Evolutionary conservation across 2,113 vertebrate genomes (phyloP).

Genomic region (Tyrannus savana): DNA sequence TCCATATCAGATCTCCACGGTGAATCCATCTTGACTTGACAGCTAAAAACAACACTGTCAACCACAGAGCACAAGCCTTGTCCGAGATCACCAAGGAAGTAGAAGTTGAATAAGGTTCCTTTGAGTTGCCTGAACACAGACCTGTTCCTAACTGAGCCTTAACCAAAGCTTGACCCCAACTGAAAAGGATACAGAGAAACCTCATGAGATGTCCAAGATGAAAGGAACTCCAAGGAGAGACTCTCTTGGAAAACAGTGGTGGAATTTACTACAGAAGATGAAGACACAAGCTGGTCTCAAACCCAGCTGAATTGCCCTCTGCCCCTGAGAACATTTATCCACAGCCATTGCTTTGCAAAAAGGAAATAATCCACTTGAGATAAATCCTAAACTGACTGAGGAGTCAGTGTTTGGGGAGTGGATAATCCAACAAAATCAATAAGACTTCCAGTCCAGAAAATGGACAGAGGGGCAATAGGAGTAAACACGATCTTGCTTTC

Average conservation of each 20-base stretch:
- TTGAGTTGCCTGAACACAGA: neutral
- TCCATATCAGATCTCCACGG: constrained; percentile 33
- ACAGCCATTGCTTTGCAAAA: neutral
- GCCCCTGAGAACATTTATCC: neutral
- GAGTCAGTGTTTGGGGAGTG: neutral
- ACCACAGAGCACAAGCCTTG: neutral
- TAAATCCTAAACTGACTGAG: neutral
- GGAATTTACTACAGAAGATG: neutral
- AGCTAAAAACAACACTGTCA: constrained; percentile 57
- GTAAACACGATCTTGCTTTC: neutral
- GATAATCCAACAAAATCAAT: neutral
- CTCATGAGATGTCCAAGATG: neutral
- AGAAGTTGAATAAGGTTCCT: neutral
- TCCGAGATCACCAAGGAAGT: constrained; percentile 6
- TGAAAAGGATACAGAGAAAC: neutral
- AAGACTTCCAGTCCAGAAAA: neutral
- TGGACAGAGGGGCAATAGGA: neutral
- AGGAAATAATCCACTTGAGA: neutral
- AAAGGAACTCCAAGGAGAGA: neutral
- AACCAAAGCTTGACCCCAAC: neutral
- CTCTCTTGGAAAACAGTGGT: neutral
- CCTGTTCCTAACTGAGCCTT: neutral
- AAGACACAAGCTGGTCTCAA: neutral
- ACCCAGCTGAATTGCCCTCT: neutral
- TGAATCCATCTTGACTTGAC: constrained; percentile 57